phyloP scores from a whole-genome alignment of 2,888 invertebrate genomes.

The Heliconius aoede region DNA sequence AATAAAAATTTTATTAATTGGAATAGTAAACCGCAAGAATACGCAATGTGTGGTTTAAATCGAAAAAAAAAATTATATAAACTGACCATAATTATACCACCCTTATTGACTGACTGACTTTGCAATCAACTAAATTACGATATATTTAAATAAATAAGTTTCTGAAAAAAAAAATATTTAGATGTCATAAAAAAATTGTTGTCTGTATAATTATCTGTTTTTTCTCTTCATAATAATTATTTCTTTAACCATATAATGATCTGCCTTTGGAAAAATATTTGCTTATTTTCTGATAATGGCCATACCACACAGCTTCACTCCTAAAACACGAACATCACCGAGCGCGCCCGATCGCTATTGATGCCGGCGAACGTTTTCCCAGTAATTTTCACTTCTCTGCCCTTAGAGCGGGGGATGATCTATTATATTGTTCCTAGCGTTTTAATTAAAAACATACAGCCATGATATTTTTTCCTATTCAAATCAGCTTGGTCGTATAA shows the following conservation, averaged over 20 bases:
- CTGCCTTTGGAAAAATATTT: not conserved
- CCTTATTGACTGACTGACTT: too few species aligned
- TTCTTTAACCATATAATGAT: too few species aligned
- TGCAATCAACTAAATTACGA: not conserved
- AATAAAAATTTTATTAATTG: not conserved
- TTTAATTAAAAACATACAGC: slow-evolving; percentile 37
- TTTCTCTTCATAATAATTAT: not conserved
- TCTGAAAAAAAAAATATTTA: not conserved
- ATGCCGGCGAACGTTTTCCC: slow-evolving; percentile 77
- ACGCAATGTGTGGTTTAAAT: not conserved
- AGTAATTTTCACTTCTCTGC: slow-evolving; percentile 71
- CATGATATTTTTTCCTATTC: not conserved
- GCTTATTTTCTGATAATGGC: slow-evolving; percentile 47
- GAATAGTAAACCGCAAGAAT: not conserved
- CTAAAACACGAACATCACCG: slow-evolving; percentile 58
- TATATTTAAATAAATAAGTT: not conserved
- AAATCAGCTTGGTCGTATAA: not conserved
- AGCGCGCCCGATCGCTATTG: slow-evolving; percentile 69
- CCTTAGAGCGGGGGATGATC: slow-evolving; percentile 57
- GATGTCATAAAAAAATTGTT: too few species aligned
- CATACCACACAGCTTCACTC: slow-evolving; percentile 69
- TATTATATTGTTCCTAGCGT: slow-evolving; percentile 58
- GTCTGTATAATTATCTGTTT: too few species aligned
- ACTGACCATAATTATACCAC: too few species aligned
- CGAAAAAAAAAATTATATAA: too few species aligned